Evolutionary conservation across 2,888 invertebrate genomes (phyloP).

Genomic region (Sphaerophoria rueppellii): DNA sequence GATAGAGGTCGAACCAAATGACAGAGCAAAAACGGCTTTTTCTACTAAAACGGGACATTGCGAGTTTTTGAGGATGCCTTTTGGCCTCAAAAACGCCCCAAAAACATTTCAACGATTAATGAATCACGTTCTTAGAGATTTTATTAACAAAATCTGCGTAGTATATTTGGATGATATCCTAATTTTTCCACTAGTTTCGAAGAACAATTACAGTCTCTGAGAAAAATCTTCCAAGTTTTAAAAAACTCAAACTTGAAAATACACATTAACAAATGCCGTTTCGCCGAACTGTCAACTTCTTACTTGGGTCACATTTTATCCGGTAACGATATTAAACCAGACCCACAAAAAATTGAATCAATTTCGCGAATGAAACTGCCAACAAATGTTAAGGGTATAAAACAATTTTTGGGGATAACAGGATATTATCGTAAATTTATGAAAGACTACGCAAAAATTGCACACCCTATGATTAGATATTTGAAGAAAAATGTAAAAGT

Average conservation of each 20-base stretch:
- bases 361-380: slow-evolving; percentile 38
- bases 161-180: background rate
- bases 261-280: slow-evolving; percentile 14
- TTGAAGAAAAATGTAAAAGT: background rate
- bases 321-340: slow-evolving; percentile 65
- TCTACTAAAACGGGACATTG: slow-evolving; percentile 64
- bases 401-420: too few species aligned
- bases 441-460: too few species aligned
- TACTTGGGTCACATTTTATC: slow-evolving; percentile 53
- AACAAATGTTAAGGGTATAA: too few species aligned
- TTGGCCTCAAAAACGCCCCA: too few species aligned
- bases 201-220: too few species aligned
- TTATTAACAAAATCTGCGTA: too few species aligned
- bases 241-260: slow-evolving; percentile 67
- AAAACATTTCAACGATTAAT: too few species aligned
- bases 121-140: too few species aligned
- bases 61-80: slow-evolving; percentile 42
- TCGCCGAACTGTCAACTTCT: slow-evolving; percentile 9
- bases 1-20: background rate
- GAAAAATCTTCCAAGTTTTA: slow-evolving; percentile 7
- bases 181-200: background rate
- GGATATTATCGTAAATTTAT: too few species aligned
- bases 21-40: slow-evolving; percentile 12
- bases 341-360: slow-evolving; percentile 74
- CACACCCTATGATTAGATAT: too few species aligned